Evolutionary conservation across 2,888 invertebrate species (phyloP).

Genomic region (Clepsis dumicolana): DNA sequence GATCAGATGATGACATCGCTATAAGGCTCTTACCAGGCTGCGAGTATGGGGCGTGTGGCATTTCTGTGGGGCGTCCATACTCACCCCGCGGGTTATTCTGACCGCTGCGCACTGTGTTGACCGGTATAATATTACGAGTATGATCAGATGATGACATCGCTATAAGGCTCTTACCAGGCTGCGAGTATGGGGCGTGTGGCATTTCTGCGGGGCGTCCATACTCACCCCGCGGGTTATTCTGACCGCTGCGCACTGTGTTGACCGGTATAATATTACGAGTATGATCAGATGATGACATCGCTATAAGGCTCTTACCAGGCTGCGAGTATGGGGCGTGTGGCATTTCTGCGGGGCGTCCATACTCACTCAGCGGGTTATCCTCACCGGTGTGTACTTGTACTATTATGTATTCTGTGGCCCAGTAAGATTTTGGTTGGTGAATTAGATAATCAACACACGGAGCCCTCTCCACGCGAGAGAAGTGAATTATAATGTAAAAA

Average conservation of each 20-base stretch:
- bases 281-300: no score
- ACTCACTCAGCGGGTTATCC: conserved; percentile 79
- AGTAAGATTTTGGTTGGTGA: no score
- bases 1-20: no score
- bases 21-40: conserved; percentile 83
- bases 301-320: conserved; percentile 85
- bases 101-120: conserved; percentile 87
- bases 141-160: no score
- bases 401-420: no score
- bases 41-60: conserved; percentile 79
- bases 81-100: conserved; percentile 81
- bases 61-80: conserved; percentile 87
- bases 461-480: no score
- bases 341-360: conserved; percentile 88
- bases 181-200: conserved; percentile 76
- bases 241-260: conserved; percentile 86
- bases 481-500: no score
- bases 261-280: conserved; percentile 79
- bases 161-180: conserved; percentile 84
- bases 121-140: no score
- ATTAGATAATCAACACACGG: no score
- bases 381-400: conserved; percentile 87
- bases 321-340: conserved; percentile 71
- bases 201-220: conserved; percentile 87
- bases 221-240: conserved; percentile 81